Evolutionary conservation across 2,797 vertebrate genomes (phyloP), one percentile per base, ranked within the genome.

Genomic region (Sebastes vulpes): DNA sequence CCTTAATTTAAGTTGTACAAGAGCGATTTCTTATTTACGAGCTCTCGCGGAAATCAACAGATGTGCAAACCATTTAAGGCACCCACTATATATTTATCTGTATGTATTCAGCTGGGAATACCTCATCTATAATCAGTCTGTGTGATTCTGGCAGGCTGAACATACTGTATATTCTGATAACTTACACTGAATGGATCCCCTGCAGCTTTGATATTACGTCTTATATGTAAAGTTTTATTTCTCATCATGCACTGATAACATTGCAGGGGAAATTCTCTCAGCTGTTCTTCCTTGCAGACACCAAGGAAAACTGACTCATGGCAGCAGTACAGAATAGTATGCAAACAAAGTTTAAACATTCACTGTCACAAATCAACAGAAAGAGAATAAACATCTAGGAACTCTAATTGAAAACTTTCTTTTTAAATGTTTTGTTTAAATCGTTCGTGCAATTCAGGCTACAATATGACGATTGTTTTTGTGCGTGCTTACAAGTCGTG

Each of bases 1-100:
- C 92, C 92, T 91, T 94, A 89, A 93, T 94, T 92, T 90, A 94
- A 91, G 89, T 82, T 82, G 82, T 90, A 92, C 89, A 84, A 87
- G 85, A 65, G 67, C 53, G 11, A 93, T 94, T 86, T 92, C 85
- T 94, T 93, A 94, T 94, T 93, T 91, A 94, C 82, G 65, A 89
- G 87, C 81, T 84, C 70, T 69, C 79, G 46, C 4, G 53, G 58
- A 90, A 86, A 91, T 90, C 92, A 92, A 92, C 88, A 90, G 90
- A 89, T 91, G 92, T 65, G 64, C 75, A 72, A 84, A 89, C 7
- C 83, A 29, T 85, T 90, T 84, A 65, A 64, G 65, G 28, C 67
- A 14, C 42, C 66, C 18, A 6, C 25, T 21, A 48, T 18, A 48
- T 48, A 48, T 48, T 6, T 48, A 48, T 52, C 6, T 31, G 31